phyloP scores from a whole-genome alignment of 2,888 invertebrate species.

The Brachycybe producta region DNA sequence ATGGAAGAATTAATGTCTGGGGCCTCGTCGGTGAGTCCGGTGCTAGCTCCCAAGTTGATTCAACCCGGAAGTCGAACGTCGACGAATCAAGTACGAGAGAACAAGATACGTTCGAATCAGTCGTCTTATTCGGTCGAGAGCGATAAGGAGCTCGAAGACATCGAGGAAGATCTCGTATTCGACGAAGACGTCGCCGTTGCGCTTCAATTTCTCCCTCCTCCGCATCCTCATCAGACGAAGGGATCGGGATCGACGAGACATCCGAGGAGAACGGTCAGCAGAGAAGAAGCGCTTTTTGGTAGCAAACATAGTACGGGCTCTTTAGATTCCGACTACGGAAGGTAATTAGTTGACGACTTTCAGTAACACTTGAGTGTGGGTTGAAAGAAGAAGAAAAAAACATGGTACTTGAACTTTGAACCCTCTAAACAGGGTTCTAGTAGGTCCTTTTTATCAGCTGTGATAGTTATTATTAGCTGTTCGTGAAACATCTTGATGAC shows the following conservation, averaged over 20 bases:
- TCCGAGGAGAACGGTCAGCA: constrained; percentile 8
- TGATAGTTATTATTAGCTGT: too few species aligned
- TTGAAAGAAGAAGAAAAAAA: too few species aligned
- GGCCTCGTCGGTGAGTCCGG: not conserved
- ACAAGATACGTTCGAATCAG: constrained; percentile 3
- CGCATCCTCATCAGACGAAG: constrained; percentile 4
- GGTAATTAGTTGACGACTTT: constrained; percentile 1
- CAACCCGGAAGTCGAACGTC: not conserved
- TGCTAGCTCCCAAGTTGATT: not conserved
- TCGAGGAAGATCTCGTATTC: constrained; percentile 5
- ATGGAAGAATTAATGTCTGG: constrained; percentile 51
- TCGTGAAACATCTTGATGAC: too few species aligned
- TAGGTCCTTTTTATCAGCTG: too few species aligned
- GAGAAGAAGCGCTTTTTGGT: constrained; percentile 13
- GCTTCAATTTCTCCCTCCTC: constrained; percentile 5
- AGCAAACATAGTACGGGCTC: constrained; percentile 14
- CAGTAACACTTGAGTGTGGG: too few species aligned
- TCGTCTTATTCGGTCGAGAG: constrained; percentile 12
- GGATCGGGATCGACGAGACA: constrained; percentile 1
- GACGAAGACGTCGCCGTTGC: not conserved
- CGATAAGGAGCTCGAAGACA: constrained; percentile 13
- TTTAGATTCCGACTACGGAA: constrained; percentile 17
- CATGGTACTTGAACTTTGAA: too few species aligned
- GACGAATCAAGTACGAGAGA: constrained; percentile 1
- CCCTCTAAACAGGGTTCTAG: not conserved